These are phyloP conservation scores for Thymelicus acteon DNA, from an alignment of 2,888 invertebrate species.

Conservation along the genomic window DNA sequence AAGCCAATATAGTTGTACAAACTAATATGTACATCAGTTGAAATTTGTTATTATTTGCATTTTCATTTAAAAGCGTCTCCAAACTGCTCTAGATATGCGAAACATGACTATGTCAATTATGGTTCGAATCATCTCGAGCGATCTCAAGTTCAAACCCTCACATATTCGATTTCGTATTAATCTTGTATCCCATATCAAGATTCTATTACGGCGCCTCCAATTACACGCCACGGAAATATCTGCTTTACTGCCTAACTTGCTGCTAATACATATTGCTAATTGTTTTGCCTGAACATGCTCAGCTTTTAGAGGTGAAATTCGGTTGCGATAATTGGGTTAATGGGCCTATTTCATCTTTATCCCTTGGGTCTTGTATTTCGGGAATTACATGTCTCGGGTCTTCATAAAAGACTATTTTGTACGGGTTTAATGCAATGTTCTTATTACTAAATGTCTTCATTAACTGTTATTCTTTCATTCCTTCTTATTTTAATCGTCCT, in stretches of 20 bases:
- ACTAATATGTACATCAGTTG: no score
- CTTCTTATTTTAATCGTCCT: no score
- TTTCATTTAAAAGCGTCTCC: no score
- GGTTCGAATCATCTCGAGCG: neutral
- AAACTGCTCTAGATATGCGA: no score
- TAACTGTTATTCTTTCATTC: no score
- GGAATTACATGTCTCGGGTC: slow-evolving; percentile 9
- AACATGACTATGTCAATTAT: no score
- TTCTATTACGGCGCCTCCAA: slow-evolving; percentile 37
- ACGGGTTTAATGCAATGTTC: no score
- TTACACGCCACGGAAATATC: slow-evolving; percentile 42
- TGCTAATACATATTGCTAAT: slow-evolving; percentile 22
- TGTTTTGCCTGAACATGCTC: slow-evolving; percentile 11
- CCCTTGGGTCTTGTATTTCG: slow-evolving; percentile 19
- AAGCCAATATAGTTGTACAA: no score
- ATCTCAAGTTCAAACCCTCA: slow-evolving; percentile 21
- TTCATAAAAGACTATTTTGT: no score
- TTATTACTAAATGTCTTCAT: no score
- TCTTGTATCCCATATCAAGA: slow-evolving; percentile 29
- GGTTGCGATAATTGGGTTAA: slow-evolving; percentile 24
- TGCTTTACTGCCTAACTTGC: slow-evolving; percentile 39
- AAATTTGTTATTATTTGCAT: no score
- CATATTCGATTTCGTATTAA: slow-evolving; percentile 34
- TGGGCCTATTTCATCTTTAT: slow-evolving; percentile 17
- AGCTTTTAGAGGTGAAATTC: slow-evolving; percentile 29